Evolutionary conservation across 1,140 invertebrate genomes (phyloP).

Genomic region (Drosophila murphyi): DNA sequence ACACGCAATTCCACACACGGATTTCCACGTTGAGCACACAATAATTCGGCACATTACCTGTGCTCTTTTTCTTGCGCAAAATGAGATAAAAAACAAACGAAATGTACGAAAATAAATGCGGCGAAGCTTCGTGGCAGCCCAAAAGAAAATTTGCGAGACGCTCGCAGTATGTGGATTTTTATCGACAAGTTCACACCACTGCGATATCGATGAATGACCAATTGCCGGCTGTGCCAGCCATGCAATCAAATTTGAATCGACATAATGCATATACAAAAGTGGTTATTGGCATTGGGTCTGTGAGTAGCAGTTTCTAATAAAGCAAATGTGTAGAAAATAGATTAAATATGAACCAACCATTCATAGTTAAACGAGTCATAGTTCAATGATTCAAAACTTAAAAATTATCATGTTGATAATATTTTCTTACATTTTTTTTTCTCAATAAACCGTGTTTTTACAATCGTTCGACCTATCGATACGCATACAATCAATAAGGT

Average conservation of each 20-base stretch:
- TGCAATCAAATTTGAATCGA: neutral
- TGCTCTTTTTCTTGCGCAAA: constrained; percentile 10
- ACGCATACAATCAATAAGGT: neutral
- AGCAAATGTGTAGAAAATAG: too few relatives aligned
- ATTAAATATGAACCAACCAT: too few relatives aligned
- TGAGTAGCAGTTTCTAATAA: too few relatives aligned
- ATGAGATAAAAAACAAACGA: constrained; percentile 27
- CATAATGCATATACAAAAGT: too few relatives aligned
- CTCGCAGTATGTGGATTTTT: constrained; percentile 15
- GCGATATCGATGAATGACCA: constrained; percentile 2
- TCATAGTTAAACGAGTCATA: too few relatives aligned
- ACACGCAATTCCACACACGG: constrained; percentile 26
- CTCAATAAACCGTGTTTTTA: too few relatives aligned
- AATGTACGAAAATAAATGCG: constrained; percentile 41
- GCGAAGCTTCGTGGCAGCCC: constrained; percentile 47
- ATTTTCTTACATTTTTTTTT: too few relatives aligned
- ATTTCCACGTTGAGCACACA: constrained; percentile 20
- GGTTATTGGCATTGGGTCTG: too few relatives aligned
- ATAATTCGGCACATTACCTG: constrained; percentile 36
- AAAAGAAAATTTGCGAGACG: constrained; percentile 40
- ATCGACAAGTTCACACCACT: constrained; percentile 5
- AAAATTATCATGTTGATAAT: too few relatives aligned
- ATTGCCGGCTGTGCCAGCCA: neutral
- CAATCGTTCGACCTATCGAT: too few relatives aligned
- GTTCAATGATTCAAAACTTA: too few relatives aligned